These are phyloP conservation scores for Amphibalanus amphitrite DNA, from an alignment of 1,140 invertebrate genomes.

Conservation along the genomic window DNA sequence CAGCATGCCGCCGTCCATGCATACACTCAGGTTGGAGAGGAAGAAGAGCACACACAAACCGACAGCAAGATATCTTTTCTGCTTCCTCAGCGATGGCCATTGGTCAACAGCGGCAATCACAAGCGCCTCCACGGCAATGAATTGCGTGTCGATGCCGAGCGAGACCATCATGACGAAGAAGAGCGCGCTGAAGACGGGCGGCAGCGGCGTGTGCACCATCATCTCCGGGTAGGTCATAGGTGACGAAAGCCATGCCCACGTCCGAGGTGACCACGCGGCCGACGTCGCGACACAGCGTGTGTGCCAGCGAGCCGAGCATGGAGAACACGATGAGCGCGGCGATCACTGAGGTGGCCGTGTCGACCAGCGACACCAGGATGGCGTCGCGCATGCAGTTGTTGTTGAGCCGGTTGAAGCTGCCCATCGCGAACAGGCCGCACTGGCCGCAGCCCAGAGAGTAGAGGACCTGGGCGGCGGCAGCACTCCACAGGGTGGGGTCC, in stretches of 20 bases:
- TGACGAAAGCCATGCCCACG: slow-evolving; percentile 51
- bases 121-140: background rate
- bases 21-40: background rate
- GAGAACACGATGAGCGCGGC: slow-evolving; percentile 58
- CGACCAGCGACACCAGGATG: slow-evolving; percentile 27
- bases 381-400: slow-evolving; percentile 22
- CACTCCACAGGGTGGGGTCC: slow-evolving; percentile 24
- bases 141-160: slow-evolving; percentile 52
- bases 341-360: slow-evolving; percentile 36
- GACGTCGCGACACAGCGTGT: slow-evolving; percentile 41
- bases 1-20: slow-evolving; percentile 65
- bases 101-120: background rate
- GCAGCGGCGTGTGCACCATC: slow-evolving; percentile 57
- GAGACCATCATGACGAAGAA: slow-evolving; percentile 70
- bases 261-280: slow-evolving; percentile 45
- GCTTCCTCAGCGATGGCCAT: background rate
- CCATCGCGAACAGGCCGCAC: background rate
- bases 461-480: slow-evolving; percentile 24
- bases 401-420: slow-evolving; percentile 5
- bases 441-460: slow-evolving; percentile 24
- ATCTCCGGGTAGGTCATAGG: slow-evolving; percentile 76
- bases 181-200: slow-evolving; percentile 57
- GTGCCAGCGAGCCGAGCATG: slow-evolving; percentile 54
- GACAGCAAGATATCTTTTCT: background rate
- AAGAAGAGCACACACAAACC: background rate